Conservation (phyloP, 2,888 invertebrate genomes). For the Chironomus tentans region DNA sequence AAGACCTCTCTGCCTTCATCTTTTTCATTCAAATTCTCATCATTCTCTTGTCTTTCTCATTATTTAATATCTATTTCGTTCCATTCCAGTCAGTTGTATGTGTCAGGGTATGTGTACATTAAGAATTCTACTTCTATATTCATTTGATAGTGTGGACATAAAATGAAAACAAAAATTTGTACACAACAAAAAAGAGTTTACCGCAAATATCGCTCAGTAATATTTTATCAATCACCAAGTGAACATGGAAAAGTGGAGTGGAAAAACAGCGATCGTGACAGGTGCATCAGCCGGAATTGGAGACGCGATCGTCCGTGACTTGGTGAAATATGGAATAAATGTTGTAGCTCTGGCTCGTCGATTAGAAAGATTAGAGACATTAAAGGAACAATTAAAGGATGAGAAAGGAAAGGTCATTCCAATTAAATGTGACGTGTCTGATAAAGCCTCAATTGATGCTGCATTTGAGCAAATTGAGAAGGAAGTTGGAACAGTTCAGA, state of each 20-base stretch:
- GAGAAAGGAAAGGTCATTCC: neutral
- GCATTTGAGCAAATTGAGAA: slow-evolving; percentile 46
- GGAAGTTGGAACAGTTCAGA: slow-evolving; percentile 45
- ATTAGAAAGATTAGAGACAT: neutral
- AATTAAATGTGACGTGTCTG: slow-evolving; percentile 1
- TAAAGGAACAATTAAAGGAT: neutral
- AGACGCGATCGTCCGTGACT: slow-evolving; percentile 28
- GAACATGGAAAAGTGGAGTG: slow-evolving; percentile 33
- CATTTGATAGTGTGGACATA: too few species aligned
- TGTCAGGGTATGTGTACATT: too few species aligned
- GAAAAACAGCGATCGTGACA: slow-evolving; percentile 33
- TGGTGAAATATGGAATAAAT: slow-evolving; percentile 35
- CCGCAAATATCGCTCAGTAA: too few species aligned
- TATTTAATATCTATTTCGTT: too few species aligned
- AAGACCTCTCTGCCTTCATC: too few species aligned
- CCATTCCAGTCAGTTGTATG: too few species aligned
- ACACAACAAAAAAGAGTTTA: too few species aligned
- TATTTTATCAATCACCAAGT: too few species aligned
- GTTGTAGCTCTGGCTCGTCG: slow-evolving; percentile 21
- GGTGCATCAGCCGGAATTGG: slow-evolving; percentile 30
- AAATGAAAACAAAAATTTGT: too few species aligned
- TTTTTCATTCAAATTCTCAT: too few species aligned
- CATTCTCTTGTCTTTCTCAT: too few species aligned
- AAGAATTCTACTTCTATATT: too few species aligned
- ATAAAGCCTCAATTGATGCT: neutral